These are phyloP conservation scores for Dyspetes luteomarginatus DNA, from an alignment of 2,888 invertebrate species.

Conservation along the genomic window DNA sequence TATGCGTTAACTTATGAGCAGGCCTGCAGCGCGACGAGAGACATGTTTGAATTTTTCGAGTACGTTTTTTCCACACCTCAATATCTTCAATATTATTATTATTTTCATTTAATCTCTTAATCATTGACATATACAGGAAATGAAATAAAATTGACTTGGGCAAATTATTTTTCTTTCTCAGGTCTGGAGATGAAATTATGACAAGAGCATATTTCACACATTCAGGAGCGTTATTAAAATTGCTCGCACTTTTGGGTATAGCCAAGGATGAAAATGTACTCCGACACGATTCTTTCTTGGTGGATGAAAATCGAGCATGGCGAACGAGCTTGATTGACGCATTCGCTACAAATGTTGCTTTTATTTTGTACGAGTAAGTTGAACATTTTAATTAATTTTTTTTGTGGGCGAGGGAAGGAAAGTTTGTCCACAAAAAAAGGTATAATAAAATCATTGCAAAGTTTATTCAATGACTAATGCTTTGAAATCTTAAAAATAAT, in stretches of 20 bases:
- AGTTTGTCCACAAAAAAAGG: too few relatives aligned
- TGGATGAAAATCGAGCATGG: slow-evolving; percentile 84
- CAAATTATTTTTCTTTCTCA: slow-evolving; percentile 58
- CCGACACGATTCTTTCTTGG: slow-evolving; percentile 84
- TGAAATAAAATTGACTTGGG: too few relatives aligned
- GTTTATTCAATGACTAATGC: too few relatives aligned
- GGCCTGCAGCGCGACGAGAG: slow-evolving; percentile 90
- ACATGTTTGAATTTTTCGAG: slow-evolving; percentile 89
- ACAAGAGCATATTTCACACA: slow-evolving; percentile 91
- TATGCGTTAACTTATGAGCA: slow-evolving; percentile 89
- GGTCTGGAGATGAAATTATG: slow-evolving; percentile 78
- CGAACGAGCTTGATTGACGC: slow-evolving; percentile 87
- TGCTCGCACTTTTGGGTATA: slow-evolving; percentile 89
- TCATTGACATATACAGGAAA: too few relatives aligned
- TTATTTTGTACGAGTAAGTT: slow-evolving; percentile 89
- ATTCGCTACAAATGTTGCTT: slow-evolving; percentile 92
- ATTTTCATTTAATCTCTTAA: too few relatives aligned
- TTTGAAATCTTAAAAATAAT: too few relatives aligned
- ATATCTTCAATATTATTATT: slow-evolving; percentile 33
- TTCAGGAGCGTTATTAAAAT: slow-evolving; percentile 92
- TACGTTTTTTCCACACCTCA: slow-evolving; percentile 81
- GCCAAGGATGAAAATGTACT: slow-evolving; percentile 88
- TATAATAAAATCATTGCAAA: too few relatives aligned
- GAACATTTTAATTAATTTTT: neutral
- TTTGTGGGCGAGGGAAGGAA: too few relatives aligned